Evolutionary conservation across 2,888 invertebrate genomes (phyloP).

Genomic region (Orthosia incerta): DNA sequence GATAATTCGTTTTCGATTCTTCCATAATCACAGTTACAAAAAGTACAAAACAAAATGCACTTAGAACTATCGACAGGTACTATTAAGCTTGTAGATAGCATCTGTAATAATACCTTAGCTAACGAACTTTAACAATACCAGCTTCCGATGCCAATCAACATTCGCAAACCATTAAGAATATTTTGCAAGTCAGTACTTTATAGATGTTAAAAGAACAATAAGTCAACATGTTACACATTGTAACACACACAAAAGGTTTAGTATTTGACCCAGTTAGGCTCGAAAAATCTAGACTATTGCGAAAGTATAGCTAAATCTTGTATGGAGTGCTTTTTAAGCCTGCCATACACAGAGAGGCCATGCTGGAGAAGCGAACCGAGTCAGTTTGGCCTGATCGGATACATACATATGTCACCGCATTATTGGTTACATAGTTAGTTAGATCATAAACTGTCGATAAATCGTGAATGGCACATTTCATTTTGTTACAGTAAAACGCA

Average conservation of each 20-base stretch:
- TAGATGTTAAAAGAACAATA: conserved; percentile 51
- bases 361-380: background rate
- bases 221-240: conserved; percentile 62
- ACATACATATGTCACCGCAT: too few species aligned
- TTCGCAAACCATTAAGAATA: conserved; percentile 30
- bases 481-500: too few species aligned
- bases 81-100: conserved; percentile 29
- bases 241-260: conserved; percentile 74
- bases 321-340: conserved; percentile 28
- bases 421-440: too few species aligned
- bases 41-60: conserved; percentile 8
- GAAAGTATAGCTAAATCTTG: conserved; percentile 65
- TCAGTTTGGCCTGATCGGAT: background rate
- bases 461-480: too few species aligned
- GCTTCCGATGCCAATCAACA: conserved; percentile 33
- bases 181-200: conserved; percentile 42
- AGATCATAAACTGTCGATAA: too few species aligned
- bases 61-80: conserved; percentile 23
- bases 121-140: conserved; percentile 19
- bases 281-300: conserved; percentile 63
- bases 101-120: conserved; percentile 33
- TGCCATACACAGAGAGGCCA: background rate
- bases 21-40: conserved; percentile 9
- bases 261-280: conserved; percentile 71
- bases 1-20: conserved; percentile 23